phyloP scores from a whole-genome alignment of 2,888 invertebrate genomes.

The Calameuta pallipes region DNA sequence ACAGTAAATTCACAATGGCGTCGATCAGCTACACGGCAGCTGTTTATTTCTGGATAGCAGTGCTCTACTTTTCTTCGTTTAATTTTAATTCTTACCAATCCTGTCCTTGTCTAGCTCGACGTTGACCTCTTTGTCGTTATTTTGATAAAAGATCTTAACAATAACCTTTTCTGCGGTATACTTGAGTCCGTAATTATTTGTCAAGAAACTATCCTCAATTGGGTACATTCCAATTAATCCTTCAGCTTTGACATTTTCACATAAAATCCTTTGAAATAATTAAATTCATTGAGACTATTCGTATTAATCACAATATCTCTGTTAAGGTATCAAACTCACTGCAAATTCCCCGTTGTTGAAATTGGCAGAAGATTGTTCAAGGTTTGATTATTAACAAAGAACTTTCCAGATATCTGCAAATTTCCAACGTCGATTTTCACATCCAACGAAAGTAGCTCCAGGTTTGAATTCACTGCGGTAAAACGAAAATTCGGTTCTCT shows the following conservation, averaged over 20 bases:
- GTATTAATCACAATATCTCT: background rate
- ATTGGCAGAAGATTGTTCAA: constrained; percentile 58
- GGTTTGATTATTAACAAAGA: constrained; percentile 56
- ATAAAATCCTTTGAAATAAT: constrained; percentile 64
- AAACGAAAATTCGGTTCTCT: constrained; percentile 17
- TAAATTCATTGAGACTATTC: background rate
- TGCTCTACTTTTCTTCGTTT: background rate
- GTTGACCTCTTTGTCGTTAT: constrained; percentile 46
- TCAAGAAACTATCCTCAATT: constrained; percentile 70
- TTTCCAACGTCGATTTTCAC: constrained; percentile 41
- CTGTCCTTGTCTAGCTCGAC: constrained; percentile 47
- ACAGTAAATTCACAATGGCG: constrained; percentile 1
- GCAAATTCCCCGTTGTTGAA: constrained; percentile 55
- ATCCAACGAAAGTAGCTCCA: constrained; percentile 15
- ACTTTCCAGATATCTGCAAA: constrained; percentile 56
- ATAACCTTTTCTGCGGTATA: constrained; percentile 70
- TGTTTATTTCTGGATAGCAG: background rate
- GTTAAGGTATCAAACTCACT: constrained; percentile 43
- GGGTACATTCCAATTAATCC: constrained; percentile 71
- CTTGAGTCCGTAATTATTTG: constrained; percentile 70
- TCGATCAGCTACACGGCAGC: background rate
- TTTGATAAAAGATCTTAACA: constrained; percentile 61
- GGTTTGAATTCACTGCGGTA: constrained; percentile 8
- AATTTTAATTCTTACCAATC: constrained; percentile 41
- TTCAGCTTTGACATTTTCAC: constrained; percentile 70